Evolutionary conservation across 2,888 invertebrate genomes (phyloP), one percentile per base, ranked within the genome.

Genomic region (Cylindroiulus punctatus): DNA sequence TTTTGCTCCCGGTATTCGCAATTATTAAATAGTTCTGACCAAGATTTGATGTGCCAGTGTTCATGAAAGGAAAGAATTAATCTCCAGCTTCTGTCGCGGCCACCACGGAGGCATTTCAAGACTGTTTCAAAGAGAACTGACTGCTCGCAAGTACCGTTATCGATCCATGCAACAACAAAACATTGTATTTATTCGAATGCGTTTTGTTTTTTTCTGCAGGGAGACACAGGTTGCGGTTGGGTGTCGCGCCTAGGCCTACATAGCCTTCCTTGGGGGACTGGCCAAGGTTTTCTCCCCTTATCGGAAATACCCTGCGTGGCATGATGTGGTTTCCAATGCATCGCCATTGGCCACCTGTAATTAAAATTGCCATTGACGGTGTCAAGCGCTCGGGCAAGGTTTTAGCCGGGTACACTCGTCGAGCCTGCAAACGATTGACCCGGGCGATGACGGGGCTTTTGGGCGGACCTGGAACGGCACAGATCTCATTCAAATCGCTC

Each of bases 381-480:
- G 65, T 65, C 65, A 65, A 65, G 65, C 65, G 65, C 4, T 65
- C 26, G 65, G 65, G 65, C 65, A 65, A 65, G 65, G 65, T 65
- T 26, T 65, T 22, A 2, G 5, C 40, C 40, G 40, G 65, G 52
- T 57, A 57, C 52, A 19, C 52, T 57, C 52, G 52, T 57, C 52
- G 17, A 57, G 12, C 52, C 52, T 57, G 52, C 17, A 57, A 57
- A 57, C 52, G 52, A 57, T 57, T 57, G 52, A 57, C 52, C 65
- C 65, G 65, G 65, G 26, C 65, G 65, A 65, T 65, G 65, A 65
- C 65, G 65, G 65, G 65, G 65, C 65, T 65, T 17, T 52, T 65
- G 26, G 26, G 26, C 65, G 65, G 17, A 26, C 44, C 14, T 52
- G 52, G 19, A n/a, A 2, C 10, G 8, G 26, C 26, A 65, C 22